Conservation (phyloP, 2,797 vertebrate genomes). For the Mormyrops boulengeri region DNA sequence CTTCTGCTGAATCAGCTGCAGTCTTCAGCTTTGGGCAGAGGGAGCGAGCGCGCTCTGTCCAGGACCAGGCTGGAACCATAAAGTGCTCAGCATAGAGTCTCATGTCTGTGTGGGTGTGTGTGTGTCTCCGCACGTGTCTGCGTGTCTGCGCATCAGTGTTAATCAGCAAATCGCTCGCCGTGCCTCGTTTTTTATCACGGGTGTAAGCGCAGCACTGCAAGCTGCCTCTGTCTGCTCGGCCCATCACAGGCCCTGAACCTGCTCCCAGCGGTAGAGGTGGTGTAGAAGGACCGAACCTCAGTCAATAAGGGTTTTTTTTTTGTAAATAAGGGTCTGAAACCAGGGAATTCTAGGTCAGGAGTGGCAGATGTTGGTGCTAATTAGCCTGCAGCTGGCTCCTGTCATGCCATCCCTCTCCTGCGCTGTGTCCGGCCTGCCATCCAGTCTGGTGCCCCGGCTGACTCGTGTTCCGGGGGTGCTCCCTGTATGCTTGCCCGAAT, state of each 20-base stretch:
- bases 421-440: too few relatives aligned
- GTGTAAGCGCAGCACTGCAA: background rate
- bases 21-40: background rate
- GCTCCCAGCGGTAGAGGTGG: background rate
- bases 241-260: background rate
- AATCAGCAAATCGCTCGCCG: background rate
- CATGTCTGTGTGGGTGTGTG: background rate
- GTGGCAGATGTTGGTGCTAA: background rate
- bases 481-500: too few relatives aligned
- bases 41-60: background rate
- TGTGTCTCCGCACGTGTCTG: background rate
- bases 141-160: background rate
- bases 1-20: background rate
- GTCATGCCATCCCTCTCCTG: background rate
- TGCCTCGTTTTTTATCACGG: background rate
- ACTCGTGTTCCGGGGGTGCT: too few relatives aligned
- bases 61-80: background rate
- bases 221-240: background rate
- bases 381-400: background rate
- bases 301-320: background rate
- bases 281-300: background rate
- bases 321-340: too few relatives aligned
- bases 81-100: too few relatives aligned
- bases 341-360: background rate
- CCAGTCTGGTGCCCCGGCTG: too few relatives aligned